phyloP scores from a whole-genome alignment of 2,888 invertebrate genomes.

The Leistus spinibarbis region DNA sequence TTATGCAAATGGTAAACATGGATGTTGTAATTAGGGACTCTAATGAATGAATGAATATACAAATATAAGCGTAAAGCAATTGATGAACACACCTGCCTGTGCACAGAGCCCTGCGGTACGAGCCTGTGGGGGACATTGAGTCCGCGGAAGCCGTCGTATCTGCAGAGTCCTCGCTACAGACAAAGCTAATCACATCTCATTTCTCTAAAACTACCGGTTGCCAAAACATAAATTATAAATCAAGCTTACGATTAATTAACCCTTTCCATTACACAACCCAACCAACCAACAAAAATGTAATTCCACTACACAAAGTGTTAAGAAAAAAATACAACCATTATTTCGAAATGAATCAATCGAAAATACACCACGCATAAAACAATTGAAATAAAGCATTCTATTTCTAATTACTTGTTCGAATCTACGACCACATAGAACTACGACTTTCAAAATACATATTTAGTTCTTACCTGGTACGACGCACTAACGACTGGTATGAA shows the following conservation, averaged over 20 bases:
- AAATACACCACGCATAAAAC: background rate
- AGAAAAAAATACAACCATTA: background rate
- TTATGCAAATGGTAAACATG: background rate
- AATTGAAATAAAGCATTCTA: background rate
- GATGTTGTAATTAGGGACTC: background rate
- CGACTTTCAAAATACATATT: background rate
- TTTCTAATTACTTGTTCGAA: background rate
- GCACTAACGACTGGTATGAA: slow-evolving; percentile 53
- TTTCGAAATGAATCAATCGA: background rate
- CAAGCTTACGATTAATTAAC: slow-evolving; percentile 33
- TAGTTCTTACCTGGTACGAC: slow-evolving; percentile 51
- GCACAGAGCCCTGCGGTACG: slow-evolving; percentile 50
- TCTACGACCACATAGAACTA: slow-evolving; percentile 2
- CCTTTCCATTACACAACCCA: slow-evolving; percentile 30
- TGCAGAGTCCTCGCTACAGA: slow-evolving; percentile 50
- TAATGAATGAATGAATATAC: background rate
- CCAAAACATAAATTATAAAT: slow-evolving; percentile 28
- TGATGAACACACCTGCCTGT: slow-evolving; percentile 51
- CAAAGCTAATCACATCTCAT: slow-evolving; percentile 43
- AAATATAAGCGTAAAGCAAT: background rate
- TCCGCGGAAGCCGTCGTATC: slow-evolving; percentile 49
- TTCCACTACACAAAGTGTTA: slow-evolving; percentile 8
- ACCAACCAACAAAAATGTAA: slow-evolving; percentile 28
- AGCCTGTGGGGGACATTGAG: slow-evolving; percentile 54
- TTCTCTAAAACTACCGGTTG: slow-evolving; percentile 44